Percentiles rank a stretch among this genome's conserved stretches.
phyloP scores from a whole-genome alignment of 2,888 invertebrate genomes.

The Cyaniris semiargus region DNA sequence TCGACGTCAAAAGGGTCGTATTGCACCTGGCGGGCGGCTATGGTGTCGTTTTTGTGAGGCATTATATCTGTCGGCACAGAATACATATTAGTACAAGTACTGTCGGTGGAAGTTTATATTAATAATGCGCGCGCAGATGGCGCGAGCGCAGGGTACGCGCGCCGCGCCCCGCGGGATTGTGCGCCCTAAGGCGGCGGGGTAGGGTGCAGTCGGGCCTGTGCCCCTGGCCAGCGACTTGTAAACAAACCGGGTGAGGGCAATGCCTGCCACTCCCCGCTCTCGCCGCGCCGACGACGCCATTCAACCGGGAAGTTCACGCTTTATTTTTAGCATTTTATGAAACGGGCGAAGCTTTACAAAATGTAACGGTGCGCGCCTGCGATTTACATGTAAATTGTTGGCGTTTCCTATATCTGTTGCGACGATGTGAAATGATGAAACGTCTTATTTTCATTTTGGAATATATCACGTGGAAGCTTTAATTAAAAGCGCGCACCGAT shows the following conservation, averaged over 20 bases:
- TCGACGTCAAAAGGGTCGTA: conserved; percentile 51
- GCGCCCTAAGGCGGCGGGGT: conserved; percentile 56
- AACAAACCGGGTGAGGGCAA: conserved; percentile 79
- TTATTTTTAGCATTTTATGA: conserved; percentile 76
- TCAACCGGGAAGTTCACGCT: conserved; percentile 79
- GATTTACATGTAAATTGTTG: conserved; percentile 31
- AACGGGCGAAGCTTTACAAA: conserved; percentile 54
- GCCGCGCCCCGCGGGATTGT: conserved; percentile 49
- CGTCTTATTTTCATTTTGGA: neutral
- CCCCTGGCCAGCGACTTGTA: conserved; percentile 63
- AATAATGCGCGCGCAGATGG: conserved; percentile 74
- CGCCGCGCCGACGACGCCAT: conserved; percentile 68
- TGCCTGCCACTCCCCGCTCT: conserved; percentile 73
- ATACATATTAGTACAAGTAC: too few relatives aligned
- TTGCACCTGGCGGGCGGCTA: conserved; percentile 63
- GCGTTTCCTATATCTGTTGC: neutral
- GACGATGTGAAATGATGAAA: neutral
- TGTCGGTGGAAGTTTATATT: conserved; percentile 73
- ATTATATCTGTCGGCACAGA: conserved; percentile 63
- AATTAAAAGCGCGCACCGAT: neutral
- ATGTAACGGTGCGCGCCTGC: conserved; percentile 42
- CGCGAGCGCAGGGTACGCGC: conserved; percentile 58
- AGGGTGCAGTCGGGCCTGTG: conserved; percentile 62
- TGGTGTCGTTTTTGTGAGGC: conserved; percentile 59
- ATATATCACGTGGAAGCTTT: neutral